Evolutionary conservation across 2,113 vertebrate species (phyloP), one percentile per base, ranked within the genome.

Genomic region (Lasiurus borealis): DNA sequence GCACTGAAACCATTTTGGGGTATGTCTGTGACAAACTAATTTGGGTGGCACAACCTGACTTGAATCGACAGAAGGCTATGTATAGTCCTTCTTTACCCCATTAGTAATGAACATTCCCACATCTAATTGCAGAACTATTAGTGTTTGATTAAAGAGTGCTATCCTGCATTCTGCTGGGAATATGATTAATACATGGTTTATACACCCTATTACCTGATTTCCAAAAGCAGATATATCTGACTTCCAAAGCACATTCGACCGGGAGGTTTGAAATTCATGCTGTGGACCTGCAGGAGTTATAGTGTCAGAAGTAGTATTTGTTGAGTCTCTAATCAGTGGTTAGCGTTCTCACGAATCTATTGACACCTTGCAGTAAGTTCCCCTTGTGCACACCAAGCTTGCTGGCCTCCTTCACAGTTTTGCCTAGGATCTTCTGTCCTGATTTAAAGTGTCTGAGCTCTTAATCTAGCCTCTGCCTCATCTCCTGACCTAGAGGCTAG

Each of bases 371-470:
- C 29, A 27, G 0, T 29, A 86, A 46, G 59, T 52, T 44, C 59
- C 34, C 48, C 81, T 2, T 2, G 11, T 34, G 52, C 21, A 25
- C 52, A 23, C 34, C 59, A 62, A 85, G 72, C 72, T 40, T 76
- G n/a, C 76, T 57, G 46, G 44, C 66, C 84, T 54, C 46, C 71
- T 82, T 85, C 48, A 54, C 66, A 46, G 34, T 90, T 82, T 85
- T 87, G 46, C 48, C 9, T 1, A 27, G 4, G 57, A 25, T 91
- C 52, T 87, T 85, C 81, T 78, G 76, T 90, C 72, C 81, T 91
- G 13, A 87, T 92, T 95, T 87, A 36, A 85, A 90, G 85, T 40
- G 36, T n/a, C 85, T 92, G 80, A 46, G 48, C 62, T 90, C 82
- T 50, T 82, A 18, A 68, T 85, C 59, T 52, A 92, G 59, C 40